Percentiles rank a stretch among this genome's conserved stretches.
Evolutionary conservation across 2,888 invertebrate genomes (phyloP).

Genomic region (Caenorhabditis sp.): DNA sequence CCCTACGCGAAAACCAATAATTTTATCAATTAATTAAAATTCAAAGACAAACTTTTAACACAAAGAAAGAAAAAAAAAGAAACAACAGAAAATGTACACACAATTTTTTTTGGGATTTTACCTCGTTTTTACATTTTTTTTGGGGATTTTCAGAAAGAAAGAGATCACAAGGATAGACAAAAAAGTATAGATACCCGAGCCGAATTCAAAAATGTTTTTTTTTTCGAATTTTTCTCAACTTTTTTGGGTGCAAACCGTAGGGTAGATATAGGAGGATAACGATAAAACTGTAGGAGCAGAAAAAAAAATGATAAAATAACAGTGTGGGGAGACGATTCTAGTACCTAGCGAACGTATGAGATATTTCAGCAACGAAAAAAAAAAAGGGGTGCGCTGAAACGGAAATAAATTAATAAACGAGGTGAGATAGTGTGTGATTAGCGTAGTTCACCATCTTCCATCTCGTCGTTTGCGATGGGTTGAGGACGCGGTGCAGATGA

Average conservation of each 20-base stretch:
- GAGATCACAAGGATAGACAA: constrained; percentile 4
- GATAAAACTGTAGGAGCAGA: no score
- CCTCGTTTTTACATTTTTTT: constrained; percentile 1
- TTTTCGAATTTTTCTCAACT: not conserved
- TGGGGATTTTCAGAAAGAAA: constrained; percentile 3
- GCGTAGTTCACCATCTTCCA: constrained; percentile 28
- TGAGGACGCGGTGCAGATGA: constrained; percentile 11
- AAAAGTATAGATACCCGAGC: not conserved
- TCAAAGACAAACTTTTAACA: constrained; percentile 13
- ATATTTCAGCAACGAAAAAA: not conserved
- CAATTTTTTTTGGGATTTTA: constrained; percentile 3
- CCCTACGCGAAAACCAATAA: no score
- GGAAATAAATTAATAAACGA: not conserved
- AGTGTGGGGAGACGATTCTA: not conserved
- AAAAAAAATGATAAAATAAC: not conserved
- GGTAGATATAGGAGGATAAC: no score
- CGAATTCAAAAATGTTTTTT: not conserved
- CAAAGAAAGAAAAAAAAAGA: not conserved
- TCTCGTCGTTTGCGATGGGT: constrained; percentile 12
- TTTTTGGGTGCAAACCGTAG: no score
- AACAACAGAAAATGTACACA: constrained; percentile 12
- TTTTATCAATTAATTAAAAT: not conserved
- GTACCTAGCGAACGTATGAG: not conserved
- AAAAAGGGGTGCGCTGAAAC: not conserved
- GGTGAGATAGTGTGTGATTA: constrained; percentile 18